Evolutionary conservation across 2,113 vertebrate genomes (phyloP).

Genomic region (mouse (Mus musculus)): GRCm39 chrX:164108001-164108500

Average conservation of each 20-base stretch:
- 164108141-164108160: slow-evolving; percentile 50
- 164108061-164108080: slow-evolving; percentile 48
- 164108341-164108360: slow-evolving; percentile 53
- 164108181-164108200: slow-evolving; percentile 63
- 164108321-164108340: slow-evolving; percentile 3
- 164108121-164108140: slow-evolving; percentile 36
- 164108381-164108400: slow-evolving; percentile 66
- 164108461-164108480: slow-evolving; percentile 18
- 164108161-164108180: slow-evolving; percentile 49
- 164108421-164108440: slow-evolving; percentile 58
- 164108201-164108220: slow-evolving; percentile 63
- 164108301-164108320: slow-evolving; percentile 42
- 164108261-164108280: slow-evolving; percentile 18
- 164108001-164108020: slow-evolving; percentile 41
- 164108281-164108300: slow-evolving; percentile 71
- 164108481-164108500: not conserved
- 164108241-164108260: slow-evolving; percentile 66
- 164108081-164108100: slow-evolving; percentile 60
- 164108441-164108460: slow-evolving; percentile 19
- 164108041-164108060: not conserved
- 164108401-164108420: slow-evolving; percentile 46
- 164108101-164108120: slow-evolving; percentile 46
- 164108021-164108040: slow-evolving; percentile 40
- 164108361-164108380: slow-evolving; percentile 35
- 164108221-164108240: slow-evolving; percentile 67